Evolutionary conservation across 2,113 vertebrate genomes (phyloP), one percentile per base, ranked within the genome.

Genomic region (Struthio camelus): DNA sequence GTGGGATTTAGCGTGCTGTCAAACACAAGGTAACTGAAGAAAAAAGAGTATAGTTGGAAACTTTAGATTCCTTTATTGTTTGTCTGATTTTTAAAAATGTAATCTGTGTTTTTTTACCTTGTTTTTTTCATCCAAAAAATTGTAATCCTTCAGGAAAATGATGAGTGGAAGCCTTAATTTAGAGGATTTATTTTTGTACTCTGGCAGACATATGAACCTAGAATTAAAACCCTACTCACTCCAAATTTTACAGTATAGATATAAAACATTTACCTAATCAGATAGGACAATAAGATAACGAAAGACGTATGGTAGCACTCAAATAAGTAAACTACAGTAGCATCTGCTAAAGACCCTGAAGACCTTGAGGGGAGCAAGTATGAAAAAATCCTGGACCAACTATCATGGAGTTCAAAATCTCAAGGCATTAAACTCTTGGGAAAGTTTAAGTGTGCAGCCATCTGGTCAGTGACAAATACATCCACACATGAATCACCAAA

Each of bases 401-500:
- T 81, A 92, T 87, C 80, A 81, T 40, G 85, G 77, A 92, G 51
- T 46, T 92, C 89, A 83, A 96, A 96, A 79, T 94, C 94, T 96
- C 90, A 93, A 94, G 80, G 69, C 25, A 0, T 48, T 59, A 44
- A 58, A 90, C 80, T 92, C 90, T 65, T 40, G 92, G 92, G 95
- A 76, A 94, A 25, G 56, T 93, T 96, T 73, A 87, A 82, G 56
- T 69, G 22, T 34, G 24, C 65, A 95, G 69, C 83, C 90, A 96
- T 96, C 95, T 95, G 94, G 69, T 76, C 50, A 48, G 90, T 92
- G 95, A 96, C 91, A 96, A 89, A 62, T 84, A 94, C 78, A 90
- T 79, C 34, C 69, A 94, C 66, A 54, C 79, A 83, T 95, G 94
- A 96, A 90, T 96, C 90, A 95, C 83, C 73, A 77, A 87, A 93